Conservation (phyloP, 2,797 vertebrate species). For the Erethizon dorsatum region DNA sequence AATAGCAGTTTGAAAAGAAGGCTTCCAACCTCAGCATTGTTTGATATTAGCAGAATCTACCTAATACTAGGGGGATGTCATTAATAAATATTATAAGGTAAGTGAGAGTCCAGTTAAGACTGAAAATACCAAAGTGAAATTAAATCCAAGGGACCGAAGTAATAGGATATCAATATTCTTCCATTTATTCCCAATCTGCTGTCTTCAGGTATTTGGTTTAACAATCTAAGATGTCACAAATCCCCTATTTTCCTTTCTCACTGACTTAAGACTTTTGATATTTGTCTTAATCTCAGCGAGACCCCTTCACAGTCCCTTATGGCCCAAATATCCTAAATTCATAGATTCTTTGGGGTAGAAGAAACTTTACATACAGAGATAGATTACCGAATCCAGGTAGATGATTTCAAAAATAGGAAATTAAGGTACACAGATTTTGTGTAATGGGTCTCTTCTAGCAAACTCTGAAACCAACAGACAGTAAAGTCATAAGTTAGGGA, state of each 20-base stretch:
- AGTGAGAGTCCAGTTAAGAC: neutral
- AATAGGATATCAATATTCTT: neutral
- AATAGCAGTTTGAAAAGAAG: neutral
- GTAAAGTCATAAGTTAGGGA: neutral
- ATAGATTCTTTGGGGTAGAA: neutral
- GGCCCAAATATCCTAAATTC: slow-evolving; percentile 32
- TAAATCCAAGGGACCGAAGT: neutral
- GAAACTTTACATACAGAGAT: neutral
- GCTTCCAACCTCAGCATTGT: neutral
- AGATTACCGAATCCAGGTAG: neutral
- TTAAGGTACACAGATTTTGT: neutral
- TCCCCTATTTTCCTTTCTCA: neutral
- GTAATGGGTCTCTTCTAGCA: neutral
- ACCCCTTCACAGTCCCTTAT: neutral
- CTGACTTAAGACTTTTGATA: neutral
- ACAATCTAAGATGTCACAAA: slow-evolving; percentile 6
- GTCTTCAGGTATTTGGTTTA: neutral
- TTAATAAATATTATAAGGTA: neutral
- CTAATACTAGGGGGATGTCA: neutral
- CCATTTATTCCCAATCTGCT: neutral
- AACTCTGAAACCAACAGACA: neutral
- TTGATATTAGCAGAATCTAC: slow-evolving; percentile 20
- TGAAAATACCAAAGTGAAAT: slow-evolving; percentile 17
- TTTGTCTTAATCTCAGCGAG: neutral
- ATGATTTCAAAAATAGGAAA: slow-evolving; percentile 14